These are phyloP conservation scores for Sapajus apella DNA, from an alignment of 2,113 vertebrate genomes.

Conservation along the genomic window DNA sequence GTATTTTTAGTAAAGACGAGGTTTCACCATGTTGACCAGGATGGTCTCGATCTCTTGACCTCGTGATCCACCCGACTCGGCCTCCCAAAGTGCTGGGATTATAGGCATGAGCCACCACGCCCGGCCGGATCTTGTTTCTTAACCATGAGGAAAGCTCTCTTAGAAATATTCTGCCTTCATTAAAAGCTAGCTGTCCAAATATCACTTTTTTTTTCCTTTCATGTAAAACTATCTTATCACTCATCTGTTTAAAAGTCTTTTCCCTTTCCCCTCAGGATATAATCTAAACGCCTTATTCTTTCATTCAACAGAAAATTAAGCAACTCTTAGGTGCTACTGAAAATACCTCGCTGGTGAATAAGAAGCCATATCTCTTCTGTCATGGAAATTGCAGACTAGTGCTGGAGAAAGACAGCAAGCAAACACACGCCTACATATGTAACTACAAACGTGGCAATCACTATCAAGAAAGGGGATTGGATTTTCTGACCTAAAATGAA, in stretches of 20 bases:
- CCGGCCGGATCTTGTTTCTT: background rate
- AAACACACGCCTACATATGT: background rate
- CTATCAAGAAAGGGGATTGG: background rate
- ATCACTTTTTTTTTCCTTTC: background rate
- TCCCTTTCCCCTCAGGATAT: background rate
- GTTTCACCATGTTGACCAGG: too few species aligned
- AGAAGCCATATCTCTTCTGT: background rate
- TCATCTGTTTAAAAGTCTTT: background rate
- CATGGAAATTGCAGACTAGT: background rate
- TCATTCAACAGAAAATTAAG: background rate
- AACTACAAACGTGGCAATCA: background rate
- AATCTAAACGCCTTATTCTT: background rate
- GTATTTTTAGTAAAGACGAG: too few species aligned
- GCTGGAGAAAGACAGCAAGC: background rate
- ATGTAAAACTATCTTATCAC: background rate
- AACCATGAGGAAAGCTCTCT: background rate
- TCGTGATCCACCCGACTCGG: too few species aligned
- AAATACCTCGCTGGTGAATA: background rate
- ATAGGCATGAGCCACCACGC: too few species aligned
- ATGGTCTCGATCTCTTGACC: too few species aligned
- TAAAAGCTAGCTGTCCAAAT: constrained; percentile 1
- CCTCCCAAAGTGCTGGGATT: too few species aligned
- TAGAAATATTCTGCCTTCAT: background rate
- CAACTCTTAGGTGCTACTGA: background rate
- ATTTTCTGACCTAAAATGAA: background rate